Conservation (phyloP, 2,113 vertebrate genomes). For the Chlamydotis undulata region DNA sequence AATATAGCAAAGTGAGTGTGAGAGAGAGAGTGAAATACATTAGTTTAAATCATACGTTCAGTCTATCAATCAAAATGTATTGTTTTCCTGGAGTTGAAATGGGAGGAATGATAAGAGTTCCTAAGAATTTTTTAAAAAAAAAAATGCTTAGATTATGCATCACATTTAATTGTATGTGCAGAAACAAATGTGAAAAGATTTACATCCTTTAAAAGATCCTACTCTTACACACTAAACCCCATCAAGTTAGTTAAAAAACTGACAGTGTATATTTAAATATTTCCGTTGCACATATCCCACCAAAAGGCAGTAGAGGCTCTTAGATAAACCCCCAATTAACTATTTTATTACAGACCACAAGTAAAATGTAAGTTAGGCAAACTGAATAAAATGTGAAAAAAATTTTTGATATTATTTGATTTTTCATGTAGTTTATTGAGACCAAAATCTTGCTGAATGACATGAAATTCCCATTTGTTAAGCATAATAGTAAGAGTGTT, state of each 20-base stretch:
- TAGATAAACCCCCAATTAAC: background rate
- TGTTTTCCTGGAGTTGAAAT: background rate
- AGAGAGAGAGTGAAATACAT: background rate
- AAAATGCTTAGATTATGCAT: background rate
- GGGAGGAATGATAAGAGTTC: background rate
- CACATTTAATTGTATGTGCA: background rate
- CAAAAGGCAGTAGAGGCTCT: background rate
- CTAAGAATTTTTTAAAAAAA: background rate
- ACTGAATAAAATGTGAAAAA: background rate
- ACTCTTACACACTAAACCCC: background rate
- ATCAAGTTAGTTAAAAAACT: background rate
- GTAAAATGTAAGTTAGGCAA: background rate
- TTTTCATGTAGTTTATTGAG: background rate
- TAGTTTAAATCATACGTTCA: background rate
- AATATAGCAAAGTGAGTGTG: background rate
- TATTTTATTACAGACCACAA: background rate
- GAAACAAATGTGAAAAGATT: background rate
- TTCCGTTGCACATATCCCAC: background rate
- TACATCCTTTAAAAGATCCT: background rate
- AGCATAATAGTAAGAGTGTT: background rate
- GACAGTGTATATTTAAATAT: background rate
- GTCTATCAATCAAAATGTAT: background rate
- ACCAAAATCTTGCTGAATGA: background rate
- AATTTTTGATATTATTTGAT: background rate
- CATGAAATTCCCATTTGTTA: background rate